phyloP scores from a whole-genome alignment of 2,888 invertebrate species.

The Callimorpha dominula region DNA sequence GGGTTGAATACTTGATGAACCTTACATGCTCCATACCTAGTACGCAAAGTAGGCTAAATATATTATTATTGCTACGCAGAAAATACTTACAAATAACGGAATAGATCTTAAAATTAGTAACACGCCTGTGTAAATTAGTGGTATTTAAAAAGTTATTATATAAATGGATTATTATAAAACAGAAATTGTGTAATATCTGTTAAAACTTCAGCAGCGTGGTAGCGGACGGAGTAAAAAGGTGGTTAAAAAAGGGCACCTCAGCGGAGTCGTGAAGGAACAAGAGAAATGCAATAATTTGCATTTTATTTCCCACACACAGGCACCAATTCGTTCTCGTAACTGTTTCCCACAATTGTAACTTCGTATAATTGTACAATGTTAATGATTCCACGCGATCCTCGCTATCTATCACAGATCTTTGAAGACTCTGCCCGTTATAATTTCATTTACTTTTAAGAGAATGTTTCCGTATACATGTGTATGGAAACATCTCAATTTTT shows the following conservation, averaged over 20 bases:
- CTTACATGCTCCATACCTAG: neutral
- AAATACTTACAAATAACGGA: neutral
- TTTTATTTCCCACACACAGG: constrained; percentile 70
- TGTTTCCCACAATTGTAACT: constrained; percentile 78
- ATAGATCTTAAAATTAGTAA: neutral
- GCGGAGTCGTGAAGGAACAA: constrained; percentile 36
- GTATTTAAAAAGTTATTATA: neutral
- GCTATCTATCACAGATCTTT: constrained; percentile 60
- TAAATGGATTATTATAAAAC: neutral
- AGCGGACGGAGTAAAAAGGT: constrained; percentile 29
- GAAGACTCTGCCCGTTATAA: constrained; percentile 45
- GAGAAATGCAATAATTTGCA: constrained; percentile 76
- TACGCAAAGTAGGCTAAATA: neutral
- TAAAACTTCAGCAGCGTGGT: constrained; percentile 31
- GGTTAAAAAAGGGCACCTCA: constrained; percentile 43
- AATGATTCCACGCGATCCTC: constrained; percentile 68
- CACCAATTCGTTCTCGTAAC: constrained; percentile 70
- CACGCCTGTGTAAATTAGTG: neutral
- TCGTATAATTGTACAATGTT: constrained; percentile 71
- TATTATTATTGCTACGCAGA: neutral
- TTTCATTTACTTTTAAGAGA: constrained; percentile 42
- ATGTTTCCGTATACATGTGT: constrained; percentile 37
- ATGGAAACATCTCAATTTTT: constrained; percentile 34
- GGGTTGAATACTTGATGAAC: no score
- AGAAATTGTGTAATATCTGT: constrained; percentile 34